A percentile compares a stretch with the other conserved stretches of the same genome.
phyloP scores from a whole-genome alignment of 2,797 vertebrate species.

The Tenualosa thibaudeaui region DNA sequence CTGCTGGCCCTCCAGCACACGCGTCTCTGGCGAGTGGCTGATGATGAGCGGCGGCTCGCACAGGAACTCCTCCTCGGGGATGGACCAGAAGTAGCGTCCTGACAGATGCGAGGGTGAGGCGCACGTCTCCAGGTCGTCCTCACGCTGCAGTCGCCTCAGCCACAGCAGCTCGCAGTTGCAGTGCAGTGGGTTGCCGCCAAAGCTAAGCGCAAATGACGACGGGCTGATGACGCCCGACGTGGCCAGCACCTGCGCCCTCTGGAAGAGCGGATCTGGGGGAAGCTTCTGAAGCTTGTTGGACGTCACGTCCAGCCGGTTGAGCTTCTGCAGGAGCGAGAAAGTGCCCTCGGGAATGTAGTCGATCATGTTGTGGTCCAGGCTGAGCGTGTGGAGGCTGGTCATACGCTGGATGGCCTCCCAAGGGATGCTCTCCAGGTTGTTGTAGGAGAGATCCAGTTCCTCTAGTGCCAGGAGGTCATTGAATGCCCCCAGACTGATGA shows the following conservation, averaged over 20 bases:
- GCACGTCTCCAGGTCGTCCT: slow-evolving; percentile 96
- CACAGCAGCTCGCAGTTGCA: slow-evolving; percentile 98
- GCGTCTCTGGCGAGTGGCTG: slow-evolving; percentile 91
- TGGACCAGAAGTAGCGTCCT: slow-evolving; percentile 97
- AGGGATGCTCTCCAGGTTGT: slow-evolving; percentile 94
- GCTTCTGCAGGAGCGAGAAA: slow-evolving; percentile 96
- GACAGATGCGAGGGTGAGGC: slow-evolving; percentile 90
- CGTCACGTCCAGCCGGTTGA: slow-evolving; percentile 95
- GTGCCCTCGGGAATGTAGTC: slow-evolving; percentile 96
- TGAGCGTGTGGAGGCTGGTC: slow-evolving; percentile 93
- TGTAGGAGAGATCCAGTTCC: slow-evolving; percentile 95
- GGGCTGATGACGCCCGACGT: slow-evolving; percentile 92
- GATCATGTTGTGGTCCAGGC: slow-evolving; percentile 98
- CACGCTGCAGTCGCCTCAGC: slow-evolving; percentile 87
- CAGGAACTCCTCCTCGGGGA: slow-evolving; percentile 96
- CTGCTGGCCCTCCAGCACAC: slow-evolving; percentile 93
- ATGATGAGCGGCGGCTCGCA: slow-evolving; percentile 98
- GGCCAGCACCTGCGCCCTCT: slow-evolving; percentile 91
- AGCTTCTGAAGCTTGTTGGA: slow-evolving; percentile 99
- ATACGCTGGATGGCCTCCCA: slow-evolving; percentile 98
- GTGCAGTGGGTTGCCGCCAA: slow-evolving; percentile 95
- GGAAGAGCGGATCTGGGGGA: slow-evolving; percentile 94
- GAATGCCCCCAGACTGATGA: slow-evolving; percentile 93
- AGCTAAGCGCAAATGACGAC: slow-evolving; percentile 87
- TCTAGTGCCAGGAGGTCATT: slow-evolving; percentile 95